These are phyloP conservation scores for Cladopsammia gracilis DNA, from an alignment of 64 coral and sea anemone species.

Conservation along the genomic window DNA sequence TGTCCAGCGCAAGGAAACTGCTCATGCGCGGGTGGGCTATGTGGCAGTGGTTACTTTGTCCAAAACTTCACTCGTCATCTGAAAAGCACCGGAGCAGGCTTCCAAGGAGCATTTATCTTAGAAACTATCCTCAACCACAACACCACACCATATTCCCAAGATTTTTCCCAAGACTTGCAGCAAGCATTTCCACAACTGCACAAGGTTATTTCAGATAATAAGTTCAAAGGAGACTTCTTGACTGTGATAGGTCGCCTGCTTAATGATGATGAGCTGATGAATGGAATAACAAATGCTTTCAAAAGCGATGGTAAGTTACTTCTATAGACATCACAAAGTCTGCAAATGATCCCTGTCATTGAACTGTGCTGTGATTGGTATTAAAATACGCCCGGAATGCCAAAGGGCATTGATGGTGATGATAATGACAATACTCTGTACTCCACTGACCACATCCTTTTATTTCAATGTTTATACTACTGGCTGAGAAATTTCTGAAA, in stretches of 20 bases:
- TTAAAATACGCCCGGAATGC: no score
- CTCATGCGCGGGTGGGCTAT: background rate
- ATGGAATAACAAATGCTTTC: background rate
- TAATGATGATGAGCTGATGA: conserved; percentile 3
- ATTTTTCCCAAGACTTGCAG: background rate
- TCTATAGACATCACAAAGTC: no score
- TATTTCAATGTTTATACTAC: no score
- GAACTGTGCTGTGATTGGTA: no score
- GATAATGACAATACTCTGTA: no score
- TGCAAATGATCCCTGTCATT: no score
- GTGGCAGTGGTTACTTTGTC: conserved; percentile 67
- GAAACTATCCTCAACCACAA: conserved; percentile 84
- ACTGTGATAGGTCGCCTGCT: conserved; percentile 54
- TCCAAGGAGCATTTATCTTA: conserved; percentile 70
- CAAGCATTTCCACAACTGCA: background rate
- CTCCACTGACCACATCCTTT: no score
- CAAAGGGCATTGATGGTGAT: no score
- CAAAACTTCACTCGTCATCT: conserved; percentile 68
- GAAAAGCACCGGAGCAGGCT: background rate
- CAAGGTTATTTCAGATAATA: background rate
- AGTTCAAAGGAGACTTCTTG: conserved; percentile 70
- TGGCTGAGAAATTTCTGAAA: no score
- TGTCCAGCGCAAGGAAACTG: background rate
- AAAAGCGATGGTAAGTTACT: no score
- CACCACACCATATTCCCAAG: conserved; percentile 73